A percentile compares a stretch with the other conserved stretches of the same genome.
phyloP scores from a whole-genome alignment of 2,113 vertebrate genomes.

The Chiloscyllium plagiosum region DNA sequence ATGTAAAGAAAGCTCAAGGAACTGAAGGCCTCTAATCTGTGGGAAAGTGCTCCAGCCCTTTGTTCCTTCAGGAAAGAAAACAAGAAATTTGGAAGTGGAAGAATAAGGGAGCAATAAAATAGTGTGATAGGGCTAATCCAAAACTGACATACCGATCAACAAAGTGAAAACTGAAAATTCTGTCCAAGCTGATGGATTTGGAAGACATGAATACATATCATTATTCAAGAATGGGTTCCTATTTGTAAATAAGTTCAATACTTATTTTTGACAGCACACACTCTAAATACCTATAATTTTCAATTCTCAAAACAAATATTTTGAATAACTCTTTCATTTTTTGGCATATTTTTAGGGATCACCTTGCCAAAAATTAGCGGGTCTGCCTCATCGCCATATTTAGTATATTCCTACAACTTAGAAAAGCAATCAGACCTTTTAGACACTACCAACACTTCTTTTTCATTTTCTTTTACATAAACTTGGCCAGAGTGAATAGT shows the following conservation, averaged over 20 bases:
- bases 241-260: neutral
- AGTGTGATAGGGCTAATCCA: neutral
- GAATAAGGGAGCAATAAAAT: neutral
- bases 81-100: neutral
- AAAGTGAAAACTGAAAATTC: neutral
- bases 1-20: neutral
- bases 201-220: neutral
- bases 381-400: neutral
- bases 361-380: neutral
- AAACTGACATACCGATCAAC: neutral
- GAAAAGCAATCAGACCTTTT: neutral
- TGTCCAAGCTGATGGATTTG: neutral
- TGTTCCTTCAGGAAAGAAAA: neutral
- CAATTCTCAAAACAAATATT: neutral
- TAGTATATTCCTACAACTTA: neutral
- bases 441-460: neutral
- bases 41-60: neutral
- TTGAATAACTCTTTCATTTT: neutral
- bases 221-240: neutral
- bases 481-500: slow-evolving; percentile 6
- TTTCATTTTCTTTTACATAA: neutral
- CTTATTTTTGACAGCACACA: neutral
- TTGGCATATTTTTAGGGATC: neutral
- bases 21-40: neutral
- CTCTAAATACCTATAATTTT: neutral